Evolutionary conservation across 2,113 vertebrate species (phyloP).

Genomic region (Crotophaga sulcirostris): DNA sequence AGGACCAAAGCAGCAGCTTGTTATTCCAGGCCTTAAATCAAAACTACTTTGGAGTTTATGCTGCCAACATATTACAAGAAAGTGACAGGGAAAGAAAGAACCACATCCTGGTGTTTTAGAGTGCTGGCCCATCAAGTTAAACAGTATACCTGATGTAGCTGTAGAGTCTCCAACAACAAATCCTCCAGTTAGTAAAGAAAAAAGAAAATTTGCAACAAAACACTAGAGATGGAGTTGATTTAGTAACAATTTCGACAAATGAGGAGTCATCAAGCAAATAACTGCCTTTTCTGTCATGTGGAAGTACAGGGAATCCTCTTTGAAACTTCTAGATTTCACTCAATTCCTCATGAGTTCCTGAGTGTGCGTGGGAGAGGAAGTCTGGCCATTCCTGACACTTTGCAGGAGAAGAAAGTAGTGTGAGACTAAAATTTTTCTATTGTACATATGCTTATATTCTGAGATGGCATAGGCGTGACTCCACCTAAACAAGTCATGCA

Average conservation of each 20-base stretch:
- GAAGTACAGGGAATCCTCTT: neutral
- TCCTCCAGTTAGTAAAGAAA: neutral
- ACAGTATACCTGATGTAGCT: neutral
- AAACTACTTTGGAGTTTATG: neutral
- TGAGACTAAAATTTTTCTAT: constrained; percentile 33
- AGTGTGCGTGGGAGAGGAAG: neutral
- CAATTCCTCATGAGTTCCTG: neutral
- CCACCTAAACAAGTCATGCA: neutral
- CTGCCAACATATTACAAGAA: neutral
- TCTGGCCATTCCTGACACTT: constrained; percentile 7
- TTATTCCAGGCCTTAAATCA: neutral
- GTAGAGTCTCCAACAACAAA: neutral
- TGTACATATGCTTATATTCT: constrained; percentile 11
- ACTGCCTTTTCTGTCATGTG: neutral
- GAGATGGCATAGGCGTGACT: neutral
- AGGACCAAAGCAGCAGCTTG: neutral
- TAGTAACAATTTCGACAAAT: neutral
- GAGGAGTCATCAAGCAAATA: neutral
- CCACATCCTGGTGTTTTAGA: neutral
- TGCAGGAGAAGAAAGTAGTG: constrained; percentile 7
- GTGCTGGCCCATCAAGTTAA: neutral
- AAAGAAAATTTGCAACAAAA: neutral
- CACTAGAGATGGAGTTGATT: neutral
- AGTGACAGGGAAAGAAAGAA: neutral
- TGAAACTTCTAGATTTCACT: neutral